Percentiles rank a stretch among this genome's conserved stretches.
Evolutionary conservation across 2,888 invertebrate genomes (phyloP).

Genomic region (Creontiades dilutus): DNA sequence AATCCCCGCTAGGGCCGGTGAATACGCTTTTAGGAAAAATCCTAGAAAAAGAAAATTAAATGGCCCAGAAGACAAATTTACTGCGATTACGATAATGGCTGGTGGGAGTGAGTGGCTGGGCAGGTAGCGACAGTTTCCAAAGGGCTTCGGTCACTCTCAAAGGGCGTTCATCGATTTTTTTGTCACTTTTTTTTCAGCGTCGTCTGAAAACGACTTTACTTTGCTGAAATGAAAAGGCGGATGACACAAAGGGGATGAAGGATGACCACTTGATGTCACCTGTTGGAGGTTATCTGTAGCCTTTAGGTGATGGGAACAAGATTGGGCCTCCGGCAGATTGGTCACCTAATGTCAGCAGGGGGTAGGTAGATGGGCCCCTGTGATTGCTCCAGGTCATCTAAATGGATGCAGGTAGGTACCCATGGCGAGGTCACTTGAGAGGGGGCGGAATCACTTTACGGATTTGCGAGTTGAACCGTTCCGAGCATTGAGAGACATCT

Average conservation of each 20-base stretch:
- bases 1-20: not conserved
- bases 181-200: not conserved
- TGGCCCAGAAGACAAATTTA: constrained; percentile 68
- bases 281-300: constrained; percentile 48
- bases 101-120: not conserved
- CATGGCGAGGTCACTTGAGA: not conserved
- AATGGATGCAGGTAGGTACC: constrained; percentile 29
- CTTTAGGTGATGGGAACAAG: constrained; percentile 48
- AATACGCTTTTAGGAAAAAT: not conserved
- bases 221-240: constrained; percentile 34
- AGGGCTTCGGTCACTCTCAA: constrained; percentile 25
- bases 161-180: constrained; percentile 55
- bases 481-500: not conserved
- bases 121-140: constrained; percentile 47
- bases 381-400: constrained; percentile 30
- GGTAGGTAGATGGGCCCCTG: constrained; percentile 1
- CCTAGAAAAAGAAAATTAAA: constrained; percentile 26
- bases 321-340: not conserved
- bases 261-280: constrained; percentile 70
- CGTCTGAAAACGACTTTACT: constrained; percentile 42
- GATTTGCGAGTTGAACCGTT: constrained; percentile 54
- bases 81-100: constrained; percentile 61
- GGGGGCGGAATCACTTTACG: constrained; percentile 57
- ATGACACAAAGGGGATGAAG: constrained; percentile 53
- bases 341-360: not conserved